Base-by-base conservation (phyloP, 1,140 invertebrate genomes). In the Rhizoglyphus robini region DNA sequence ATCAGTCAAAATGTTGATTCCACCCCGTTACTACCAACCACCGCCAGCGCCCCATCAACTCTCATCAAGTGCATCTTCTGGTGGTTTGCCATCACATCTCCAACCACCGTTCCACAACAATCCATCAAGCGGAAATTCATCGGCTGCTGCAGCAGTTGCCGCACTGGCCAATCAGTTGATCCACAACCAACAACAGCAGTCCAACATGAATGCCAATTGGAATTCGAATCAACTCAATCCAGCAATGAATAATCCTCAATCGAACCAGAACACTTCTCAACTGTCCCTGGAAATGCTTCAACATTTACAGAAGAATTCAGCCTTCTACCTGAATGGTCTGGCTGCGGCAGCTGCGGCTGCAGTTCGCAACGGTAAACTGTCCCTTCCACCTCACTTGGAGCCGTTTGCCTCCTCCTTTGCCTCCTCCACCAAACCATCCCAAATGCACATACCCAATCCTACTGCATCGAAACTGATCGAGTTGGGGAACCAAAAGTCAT, bases 241-340 rank as follows among this genome's bases (percentile, higher is more conserved):
- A 27, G 20, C 31, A 54, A 27, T 23, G 15, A 54, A 8, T 23
- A 54, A 25, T 32, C 23, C 51, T 8, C 8, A 8, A 54, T 27
- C 23, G 51, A 8, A 5, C 8, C 23, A 5, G 15, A 54, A 32
- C 51, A 54, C 15, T 32, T 32, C 51, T 32, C 8, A 23, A 15
- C 23, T 46, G 15, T 23, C 41, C 41, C 41, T 46, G 8, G 51
- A 54, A 54, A 54, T 54, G 51, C 8, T 54, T 11, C 51, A 54
- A 54, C 51, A 54, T 32, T 32, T 54, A 54, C 51, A 54, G 23
- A 54, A 54, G 51, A 54, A 54, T 32, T 27, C 51, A 25, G 51
- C 51, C 8, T 54, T 54, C 20, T 54, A 54, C 20, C 20, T 54
- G 31, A 54, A 54, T 23, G 23, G 20, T 54, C 51, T 54, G 8